Evolutionary conservation across 2,797 vertebrate genomes (phyloP).

Genomic region (Enteromius trimaculatus): DNA sequence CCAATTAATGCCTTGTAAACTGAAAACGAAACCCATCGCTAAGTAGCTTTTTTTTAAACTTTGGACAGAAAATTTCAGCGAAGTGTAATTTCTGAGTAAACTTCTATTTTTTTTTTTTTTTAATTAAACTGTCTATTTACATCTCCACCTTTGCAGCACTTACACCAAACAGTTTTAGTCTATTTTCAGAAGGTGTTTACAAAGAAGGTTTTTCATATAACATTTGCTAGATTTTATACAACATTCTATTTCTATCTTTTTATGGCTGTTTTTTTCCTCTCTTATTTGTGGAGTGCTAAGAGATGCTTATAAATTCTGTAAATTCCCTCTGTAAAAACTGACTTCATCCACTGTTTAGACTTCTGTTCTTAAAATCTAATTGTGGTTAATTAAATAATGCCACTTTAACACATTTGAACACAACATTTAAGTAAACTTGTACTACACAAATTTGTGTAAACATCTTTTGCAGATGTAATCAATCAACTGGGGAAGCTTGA

Average conservation of each 20-base stretch:
- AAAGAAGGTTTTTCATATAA: background rate
- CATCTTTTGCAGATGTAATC: background rate
- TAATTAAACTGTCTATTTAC: background rate
- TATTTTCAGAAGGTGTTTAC: background rate
- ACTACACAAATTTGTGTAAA: background rate
- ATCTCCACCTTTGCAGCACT: background rate
- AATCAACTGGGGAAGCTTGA: background rate
- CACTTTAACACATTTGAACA: background rate
- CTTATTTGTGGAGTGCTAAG: background rate
- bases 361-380: background rate
- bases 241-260: background rate
- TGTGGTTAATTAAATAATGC: background rate
- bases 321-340: background rate
- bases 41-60: background rate
- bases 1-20: background rate
- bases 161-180: background rate
- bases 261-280: background rate
- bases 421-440: background rate
- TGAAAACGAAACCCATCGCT: background rate
- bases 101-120: background rate
- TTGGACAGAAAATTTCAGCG: background rate
- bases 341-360: background rate
- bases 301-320: background rate
- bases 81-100: background rate
- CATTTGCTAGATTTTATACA: background rate